Conservation (phyloP, 2,797 vertebrate genomes). For the Betta splendens region DNA sequence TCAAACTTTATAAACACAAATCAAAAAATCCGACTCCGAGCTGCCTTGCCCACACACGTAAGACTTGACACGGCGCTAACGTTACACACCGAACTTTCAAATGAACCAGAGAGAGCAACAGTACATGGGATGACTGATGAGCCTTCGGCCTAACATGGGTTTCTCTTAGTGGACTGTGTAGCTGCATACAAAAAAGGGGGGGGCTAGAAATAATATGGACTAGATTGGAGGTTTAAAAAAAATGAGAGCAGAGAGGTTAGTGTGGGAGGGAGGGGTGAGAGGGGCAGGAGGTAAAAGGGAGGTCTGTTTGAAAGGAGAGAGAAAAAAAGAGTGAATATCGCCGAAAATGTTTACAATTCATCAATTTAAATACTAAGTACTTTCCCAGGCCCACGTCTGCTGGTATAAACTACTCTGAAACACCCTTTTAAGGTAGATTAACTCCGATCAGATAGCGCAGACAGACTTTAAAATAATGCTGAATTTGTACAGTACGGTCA, state of each 20-base stretch:
- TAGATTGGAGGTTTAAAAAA: constrained; percentile 60
- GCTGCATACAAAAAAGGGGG: constrained; percentile 37
- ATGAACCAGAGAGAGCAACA: constrained; percentile 62
- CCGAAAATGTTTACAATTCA: constrained; percentile 69
- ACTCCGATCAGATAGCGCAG: constrained; percentile 33
- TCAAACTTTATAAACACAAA: constrained; percentile 68
- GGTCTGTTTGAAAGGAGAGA: constrained; percentile 71
- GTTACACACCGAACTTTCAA: constrained; percentile 61
- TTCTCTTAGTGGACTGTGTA: constrained; percentile 46
- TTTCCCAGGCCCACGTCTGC: constrained; percentile 47
- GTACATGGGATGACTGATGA: constrained; percentile 66
- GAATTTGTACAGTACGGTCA: constrained; percentile 26
- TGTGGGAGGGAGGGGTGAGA: constrained; percentile 6
- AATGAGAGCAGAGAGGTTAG: constrained; percentile 72
- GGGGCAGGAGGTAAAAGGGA: constrained; percentile 59
- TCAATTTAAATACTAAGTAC: constrained; percentile 57
- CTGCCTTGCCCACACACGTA: constrained; percentile 58
- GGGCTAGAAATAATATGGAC: constrained; percentile 53
- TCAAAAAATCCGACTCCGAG: constrained; percentile 59
- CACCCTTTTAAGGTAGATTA: constrained; percentile 56
- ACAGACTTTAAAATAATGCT: constrained; percentile 25
- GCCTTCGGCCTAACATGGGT: constrained; percentile 54
- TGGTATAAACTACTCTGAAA: constrained; percentile 40
- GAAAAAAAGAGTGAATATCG: constrained; percentile 67
- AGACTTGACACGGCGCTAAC: constrained; percentile 63